Conservation (phyloP, 1,140 invertebrate species). For the Nebria ingens region DNA sequence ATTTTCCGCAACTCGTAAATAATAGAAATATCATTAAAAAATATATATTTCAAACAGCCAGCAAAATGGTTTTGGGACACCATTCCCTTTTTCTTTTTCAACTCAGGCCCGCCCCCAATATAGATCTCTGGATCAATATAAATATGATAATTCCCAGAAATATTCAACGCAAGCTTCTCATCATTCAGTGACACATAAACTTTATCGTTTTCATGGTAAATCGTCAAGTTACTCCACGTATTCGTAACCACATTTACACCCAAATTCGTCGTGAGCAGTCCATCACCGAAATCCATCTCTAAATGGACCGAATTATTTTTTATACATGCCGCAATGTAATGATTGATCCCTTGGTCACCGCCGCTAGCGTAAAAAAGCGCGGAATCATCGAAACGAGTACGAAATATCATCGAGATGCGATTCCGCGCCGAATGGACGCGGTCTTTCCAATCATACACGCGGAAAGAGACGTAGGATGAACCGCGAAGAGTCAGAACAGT, state of each 20-base stretch:
- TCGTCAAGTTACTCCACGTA: constrained; percentile 83
- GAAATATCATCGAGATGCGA: constrained; percentile 78
- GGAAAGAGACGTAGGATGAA: constrained; percentile 84
- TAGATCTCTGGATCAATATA: constrained; percentile 90
- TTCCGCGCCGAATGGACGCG: constrained; percentile 77
- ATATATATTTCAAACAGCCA: constrained; percentile 83
- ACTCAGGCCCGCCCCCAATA: constrained; percentile 65
- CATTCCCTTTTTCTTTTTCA: constrained; percentile 63
- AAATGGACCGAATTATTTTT: constrained; percentile 66
- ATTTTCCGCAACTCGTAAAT: constrained; percentile 74
- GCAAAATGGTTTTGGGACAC: constrained; percentile 65
- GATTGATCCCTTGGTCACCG: constrained; percentile 63
- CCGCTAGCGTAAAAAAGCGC: constrained; percentile 79
- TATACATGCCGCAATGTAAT: constrained; percentile 74
- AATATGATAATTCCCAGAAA: constrained; percentile 63
- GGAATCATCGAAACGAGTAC: constrained; percentile 78
- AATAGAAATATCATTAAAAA: constrained; percentile 85
- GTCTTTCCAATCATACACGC: constrained; percentile 88
- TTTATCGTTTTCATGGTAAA: constrained; percentile 61
- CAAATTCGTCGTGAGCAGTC: constrained; percentile 53
- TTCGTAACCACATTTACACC: constrained; percentile 54
- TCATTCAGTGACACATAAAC: constrained; percentile 66
- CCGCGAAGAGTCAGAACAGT: constrained; percentile 78
- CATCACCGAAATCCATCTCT: constrained; percentile 74
- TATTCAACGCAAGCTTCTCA: constrained; percentile 52